phyloP scores from a whole-genome alignment of 2,888 invertebrate genomes.

The Volucella inflata region DNA sequence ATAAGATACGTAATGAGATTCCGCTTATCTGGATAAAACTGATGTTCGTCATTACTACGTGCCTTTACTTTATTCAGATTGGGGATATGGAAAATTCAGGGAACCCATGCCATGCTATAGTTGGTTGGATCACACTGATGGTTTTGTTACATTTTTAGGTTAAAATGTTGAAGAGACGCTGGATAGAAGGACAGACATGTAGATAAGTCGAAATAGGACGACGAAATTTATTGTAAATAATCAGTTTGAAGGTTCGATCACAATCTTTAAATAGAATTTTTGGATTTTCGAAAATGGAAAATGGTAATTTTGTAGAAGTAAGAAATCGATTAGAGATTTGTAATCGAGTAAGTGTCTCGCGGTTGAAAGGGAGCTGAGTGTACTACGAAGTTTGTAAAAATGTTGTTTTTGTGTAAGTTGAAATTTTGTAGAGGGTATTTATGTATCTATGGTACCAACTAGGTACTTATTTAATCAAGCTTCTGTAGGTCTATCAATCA shows the following conservation, averaged over 20 bases:
- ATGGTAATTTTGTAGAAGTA: slow-evolving; percentile 40
- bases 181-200: slow-evolving; percentile 2
- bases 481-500: no score
- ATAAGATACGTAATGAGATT: slow-evolving; percentile 73
- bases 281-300: slow-evolving; percentile 51
- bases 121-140: no score
- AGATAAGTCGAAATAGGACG: slow-evolving; percentile 63
- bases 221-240: slow-evolving; percentile 54
- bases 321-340: slow-evolving; percentile 31
- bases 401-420: no score
- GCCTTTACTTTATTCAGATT: slow-evolving; percentile 62
- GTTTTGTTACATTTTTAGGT: no score
- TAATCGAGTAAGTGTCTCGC: not conserved
- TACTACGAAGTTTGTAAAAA: no score
- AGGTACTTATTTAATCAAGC: no score
- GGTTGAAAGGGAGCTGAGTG: no score
- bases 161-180: not conserved
- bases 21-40: slow-evolving; percentile 71
- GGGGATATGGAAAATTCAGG: slow-evolving; percentile 39
- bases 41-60: slow-evolving; percentile 65
- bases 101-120: not conserved
- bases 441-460: no score
- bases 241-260: slow-evolving; percentile 69
- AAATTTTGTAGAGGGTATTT: no score
- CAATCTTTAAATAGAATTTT: slow-evolving; percentile 71